Conservation (phyloP, 2,113 vertebrate species). For the Pongo abelii region DNA sequence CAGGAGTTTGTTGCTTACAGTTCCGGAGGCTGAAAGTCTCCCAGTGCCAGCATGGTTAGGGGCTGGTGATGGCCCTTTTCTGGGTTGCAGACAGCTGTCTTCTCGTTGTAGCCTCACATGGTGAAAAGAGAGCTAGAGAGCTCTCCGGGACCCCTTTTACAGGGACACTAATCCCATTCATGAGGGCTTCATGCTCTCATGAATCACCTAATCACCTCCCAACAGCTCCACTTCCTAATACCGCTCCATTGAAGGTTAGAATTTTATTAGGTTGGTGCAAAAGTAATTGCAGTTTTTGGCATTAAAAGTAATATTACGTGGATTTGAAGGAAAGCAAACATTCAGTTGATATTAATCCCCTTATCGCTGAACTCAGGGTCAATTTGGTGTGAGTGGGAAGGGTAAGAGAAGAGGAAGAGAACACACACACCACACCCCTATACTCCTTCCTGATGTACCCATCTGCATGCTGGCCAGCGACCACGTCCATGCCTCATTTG, state of each 20-base stretch:
- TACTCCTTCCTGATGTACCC: neutral
- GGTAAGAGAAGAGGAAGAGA: neutral
- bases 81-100: neutral
- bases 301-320: neutral
- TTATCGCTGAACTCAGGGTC: neutral
- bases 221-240: neutral
- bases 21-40: neutral
- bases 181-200: neutral
- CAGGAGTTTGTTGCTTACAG: neutral
- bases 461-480: neutral
- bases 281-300: no score
- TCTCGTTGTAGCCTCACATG: neutral
- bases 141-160: neutral
- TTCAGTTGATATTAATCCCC: neutral
- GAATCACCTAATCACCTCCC: neutral
- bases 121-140: neutral
- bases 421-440: rapidly evolving
- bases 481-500: neutral
- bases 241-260: neutral
- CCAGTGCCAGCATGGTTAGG: neutral
- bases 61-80: neutral
- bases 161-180: neutral
- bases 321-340: neutral
- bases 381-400: neutral
- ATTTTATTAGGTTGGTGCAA: neutral